Percentiles rank a stretch among this genome's conserved stretches.
phyloP scores from a whole-genome alignment of 2,797 vertebrate species.

The Etheostoma nigrum region DNA sequence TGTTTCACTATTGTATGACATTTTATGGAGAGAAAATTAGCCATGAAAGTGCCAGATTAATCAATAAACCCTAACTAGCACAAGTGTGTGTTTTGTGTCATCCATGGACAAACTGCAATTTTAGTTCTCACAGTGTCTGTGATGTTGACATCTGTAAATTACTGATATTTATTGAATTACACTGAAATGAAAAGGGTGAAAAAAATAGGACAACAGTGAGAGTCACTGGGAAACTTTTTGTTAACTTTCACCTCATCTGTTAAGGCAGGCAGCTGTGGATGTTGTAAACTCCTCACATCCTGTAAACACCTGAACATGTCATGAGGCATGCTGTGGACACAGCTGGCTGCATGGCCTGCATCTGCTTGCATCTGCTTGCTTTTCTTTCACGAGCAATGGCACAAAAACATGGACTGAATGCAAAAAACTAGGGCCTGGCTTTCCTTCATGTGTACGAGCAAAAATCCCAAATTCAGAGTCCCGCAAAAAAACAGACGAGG shows the following conservation, averaged over 20 bases:
- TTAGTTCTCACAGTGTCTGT: neutral
- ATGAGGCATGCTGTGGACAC: constrained; percentile 39
- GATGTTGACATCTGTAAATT: neutral
- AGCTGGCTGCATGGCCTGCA: constrained; percentile 41
- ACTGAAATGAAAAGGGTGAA: neutral
- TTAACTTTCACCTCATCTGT: constrained; percentile 7
- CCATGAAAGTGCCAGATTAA: neutral
- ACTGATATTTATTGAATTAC: neutral
- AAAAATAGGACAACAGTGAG: neutral
- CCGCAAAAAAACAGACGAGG: neutral
- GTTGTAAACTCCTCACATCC: constrained; percentile 4
- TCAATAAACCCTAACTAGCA: neutral
- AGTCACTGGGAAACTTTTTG: constrained; percentile 3
- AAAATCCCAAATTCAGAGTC: constrained; percentile 14
- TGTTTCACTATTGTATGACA: neutral
- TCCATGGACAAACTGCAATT: neutral
- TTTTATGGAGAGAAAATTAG: neutral
- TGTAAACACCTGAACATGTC: constrained; percentile 42
- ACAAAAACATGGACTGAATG: constrained; percentile 17
- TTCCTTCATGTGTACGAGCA: neutral
- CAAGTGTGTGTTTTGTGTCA: neutral
- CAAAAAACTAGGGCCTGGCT: constrained; percentile 9
- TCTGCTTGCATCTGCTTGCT: constrained; percentile 5
- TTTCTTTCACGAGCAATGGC: neutral
- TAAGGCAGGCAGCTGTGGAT: neutral